Base-by-base conservation (phyloP, 2,113 vertebrate genomes). In the Phaethornis superciliosus region DNA sequence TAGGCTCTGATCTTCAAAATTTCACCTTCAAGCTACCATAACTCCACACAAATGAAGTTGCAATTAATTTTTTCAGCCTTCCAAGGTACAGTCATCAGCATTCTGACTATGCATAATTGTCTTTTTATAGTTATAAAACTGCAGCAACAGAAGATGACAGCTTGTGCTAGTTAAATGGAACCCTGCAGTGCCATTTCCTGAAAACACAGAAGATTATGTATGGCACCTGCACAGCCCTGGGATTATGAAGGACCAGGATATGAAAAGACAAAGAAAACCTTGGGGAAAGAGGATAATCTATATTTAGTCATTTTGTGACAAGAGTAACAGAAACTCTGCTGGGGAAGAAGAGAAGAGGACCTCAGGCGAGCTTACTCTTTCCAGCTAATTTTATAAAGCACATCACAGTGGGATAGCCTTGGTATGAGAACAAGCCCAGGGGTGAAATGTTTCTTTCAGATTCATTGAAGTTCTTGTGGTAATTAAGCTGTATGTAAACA, bases 401-500 rank as follows among this genome's bases (percentile, higher is more conserved):
- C 21, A 2, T 90, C 69, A 82, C 46, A 76, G 27, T 72, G 40
- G 69, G 88, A 85, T 94, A 95, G 91, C 88, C 82, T 95, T 91
- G 78, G 62, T 60, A 49, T 28, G 44, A 91, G 51, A 91, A 72
- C 49, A 89, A 93, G 75, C 86, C 88, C 77, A 78, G 76, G 88
- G 44, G 68, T 88, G 49, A 71, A 88, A 51, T 78, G 78, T 81
- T 92, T 86, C 77, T 44, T 94, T 92, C 65, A 71, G 54, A 67
- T 81, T 86, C 37, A 17, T 68, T 72, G 74, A 89, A 87, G 58
- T 64, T 35, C 26, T 76, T 79, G 56, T 85, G 58, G 35, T 94
- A 91, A 89, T 90, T 91, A 89, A 85, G 78, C 19, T 55, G 7
- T 55, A 47, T 69, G 65, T 58, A 95, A 95, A 93, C 83, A 91